Evolutionary conservation across 2,888 invertebrate genomes (phyloP), one percentile per base, ranked within the genome.

Genomic region (Patella pellucida): DNA sequence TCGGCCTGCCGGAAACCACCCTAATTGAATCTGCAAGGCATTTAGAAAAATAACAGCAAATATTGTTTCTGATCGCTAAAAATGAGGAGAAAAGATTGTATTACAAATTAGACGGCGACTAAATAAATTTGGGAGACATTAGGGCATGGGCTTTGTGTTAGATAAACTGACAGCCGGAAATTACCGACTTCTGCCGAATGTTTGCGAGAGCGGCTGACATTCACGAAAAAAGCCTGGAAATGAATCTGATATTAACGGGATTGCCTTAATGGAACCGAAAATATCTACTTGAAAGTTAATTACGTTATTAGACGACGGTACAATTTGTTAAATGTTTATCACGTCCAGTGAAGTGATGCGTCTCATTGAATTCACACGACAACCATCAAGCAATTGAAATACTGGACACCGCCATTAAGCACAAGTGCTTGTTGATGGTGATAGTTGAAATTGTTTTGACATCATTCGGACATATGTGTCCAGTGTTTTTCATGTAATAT

Each of bases 1-100:
- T 62, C 23, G 23, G 23, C 19, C 23, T 19, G 19, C 62, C 62
- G 62, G 62, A 62, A 62, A 62, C 62, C 19, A 23, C 62, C 14
- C 62, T 62, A 62, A 62, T 62, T 62, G 62, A 62, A 62, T 62
- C 62, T 62, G 62, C 62, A 62, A 62, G 62, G 62, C 23, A 62
- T 62, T 62, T 62, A 62, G 19, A 62, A 62, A 62, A 23, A 62
- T 23, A 62, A 62, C 62, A 62, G 23, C 23, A 19, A 62, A 62
- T 62, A 62, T 62, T 62, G 23, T 62, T 62, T 62, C 62, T 62
- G 23, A 62, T 62, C 62, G 62, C 62, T 62, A 62, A 62, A 62
- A 62, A 62, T 62, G 19, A 62, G 19, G 19, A 62, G 62, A 62
- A 62, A 62, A 23, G 23, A 62, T 62, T 62, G 23, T 23, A 23